Base-by-base conservation (phyloP, 1,140 invertebrate species). In the Polypedilum pembai region DNA sequence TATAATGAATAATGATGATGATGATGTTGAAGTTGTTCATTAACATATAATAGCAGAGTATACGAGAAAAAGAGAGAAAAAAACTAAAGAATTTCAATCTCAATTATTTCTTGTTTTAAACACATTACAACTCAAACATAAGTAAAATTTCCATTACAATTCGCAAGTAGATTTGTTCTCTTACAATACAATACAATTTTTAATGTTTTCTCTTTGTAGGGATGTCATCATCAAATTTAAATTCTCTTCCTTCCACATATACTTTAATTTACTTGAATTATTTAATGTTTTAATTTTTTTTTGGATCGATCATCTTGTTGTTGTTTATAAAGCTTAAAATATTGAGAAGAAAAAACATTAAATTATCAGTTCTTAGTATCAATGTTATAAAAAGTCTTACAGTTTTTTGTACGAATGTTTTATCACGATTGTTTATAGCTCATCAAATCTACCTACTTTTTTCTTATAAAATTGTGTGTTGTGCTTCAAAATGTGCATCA, bases 261-360 rank as follows among this genome's bases (percentile, higher is more conserved):
- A n/a, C 10, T 15, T 56, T 56, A 12, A n/a, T 56, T 56, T n/a
- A 56, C 45, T 56, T 33, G 24, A 33, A 33, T 33, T 33, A 33
- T 33, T 33, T 33, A 33, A 33, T 33, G 12, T 56, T 56, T 56
- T 56, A 56, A 56, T n/a, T 56, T 45, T 45, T 45, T 56, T 56
- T 56, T 56, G 45, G 45, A 56, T 56, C 45, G 45, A 56, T 56
- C 45, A n/a, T 56, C 12, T 56, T 56, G 12, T 15, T 56, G 45
- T 56, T 56, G 45, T 56, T 8, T 56, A 33, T 33, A 56, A 56
- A 56, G 45, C 45, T 56, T 56, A 56, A 56, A 56, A 56, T 56
- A 56, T 56, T 56, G 45, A 56, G 45, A 56, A 56, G 45, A 56
- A 56, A 56, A 56, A 56, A 56, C 45, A 56, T 56, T 56, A 56